Percentiles rank a stretch among this genome's conserved stretches.
Conservation (phyloP, 2,113 vertebrate species). For the Catharus fuscescens region DNA sequence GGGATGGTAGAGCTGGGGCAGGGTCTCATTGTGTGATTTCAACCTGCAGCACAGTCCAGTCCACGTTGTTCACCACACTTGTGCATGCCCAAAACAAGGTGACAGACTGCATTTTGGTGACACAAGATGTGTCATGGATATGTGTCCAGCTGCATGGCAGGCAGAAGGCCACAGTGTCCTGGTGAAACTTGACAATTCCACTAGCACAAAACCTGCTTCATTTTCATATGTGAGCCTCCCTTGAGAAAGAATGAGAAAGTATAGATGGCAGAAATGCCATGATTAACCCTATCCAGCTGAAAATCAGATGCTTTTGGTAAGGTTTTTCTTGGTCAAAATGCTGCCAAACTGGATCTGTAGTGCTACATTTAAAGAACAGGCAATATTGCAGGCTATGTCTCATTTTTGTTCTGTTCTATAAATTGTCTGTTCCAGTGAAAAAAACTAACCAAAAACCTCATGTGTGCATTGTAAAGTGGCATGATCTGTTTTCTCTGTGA, state of each 20-base stretch:
- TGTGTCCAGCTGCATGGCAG: background rate
- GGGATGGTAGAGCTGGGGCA: background rate
- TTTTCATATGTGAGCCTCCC: background rate
- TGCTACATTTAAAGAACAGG: background rate
- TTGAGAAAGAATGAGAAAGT: background rate
- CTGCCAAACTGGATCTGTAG: background rate
- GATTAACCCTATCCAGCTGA: background rate
- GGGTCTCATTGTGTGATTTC: background rate
- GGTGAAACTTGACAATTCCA: background rate
- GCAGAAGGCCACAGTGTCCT: background rate
- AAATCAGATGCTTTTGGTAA: background rate
- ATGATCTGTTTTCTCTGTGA: background rate
- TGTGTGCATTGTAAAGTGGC: background rate
- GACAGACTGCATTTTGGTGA: conserved; percentile 4
- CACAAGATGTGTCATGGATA: background rate
- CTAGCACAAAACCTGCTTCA: background rate
- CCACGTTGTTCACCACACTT: background rate
- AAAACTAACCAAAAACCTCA: background rate
- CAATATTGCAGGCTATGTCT: background rate
- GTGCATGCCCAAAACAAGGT: background rate
- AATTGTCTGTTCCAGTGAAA: background rate
- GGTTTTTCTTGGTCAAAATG: background rate
- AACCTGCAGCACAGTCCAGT: background rate
- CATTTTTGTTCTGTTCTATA: background rate
- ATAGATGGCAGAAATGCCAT: background rate